Evolutionary conservation across 2,888 invertebrate species (phyloP), one percentile per base, ranked within the genome.

Genomic region (Sericinus montela): DNA sequence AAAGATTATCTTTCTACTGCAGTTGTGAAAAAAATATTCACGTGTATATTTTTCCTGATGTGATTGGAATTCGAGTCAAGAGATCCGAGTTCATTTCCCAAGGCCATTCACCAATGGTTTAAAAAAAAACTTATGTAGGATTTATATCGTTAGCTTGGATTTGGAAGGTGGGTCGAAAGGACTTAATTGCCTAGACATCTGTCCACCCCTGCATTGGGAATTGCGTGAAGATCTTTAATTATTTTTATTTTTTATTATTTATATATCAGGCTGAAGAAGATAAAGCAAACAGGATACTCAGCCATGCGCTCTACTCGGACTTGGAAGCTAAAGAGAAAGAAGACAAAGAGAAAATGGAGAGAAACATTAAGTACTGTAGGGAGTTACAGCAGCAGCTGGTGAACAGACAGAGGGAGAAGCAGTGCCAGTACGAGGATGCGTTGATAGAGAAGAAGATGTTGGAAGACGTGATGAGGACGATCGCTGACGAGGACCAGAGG

Each of bases 401-500:
- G 19, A 82, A 87, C 55, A 70, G 80, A 1, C 89, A 91, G 51
- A 75, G 76, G 47, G 73, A 80, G 54, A 85, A 74, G 56, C 85
- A 91, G 57, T 90, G 89, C 51, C 69, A 84, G 52, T 91, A 90
- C 52, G 91, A 92, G 57, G 91, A 92, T 49, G 86, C 84, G 13
- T 72, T 92, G 4, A 80, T 88, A 46, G 92, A 93, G 65, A 92
- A 92, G 80, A 90, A 90, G 59, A 88, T 92, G 80, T 72, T 92
- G 4, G 92, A 93, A 58, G 91, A 91, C 32, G 80, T 92, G 25
- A 80, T 91, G 56, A 81, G 86, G 58, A 83, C 90, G n/a, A 83
- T 92, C 0, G 85, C 91, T 28, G 91, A 92, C 66, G 93, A 93
- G 66, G 92, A 92, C 63, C 80, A 89, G 59, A 83, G 86, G 91